Percentiles rank a stretch among this genome's conserved stretches.
Conservation (phyloP, 2,113 vertebrate genomes). For the Columba janthina region DNA sequence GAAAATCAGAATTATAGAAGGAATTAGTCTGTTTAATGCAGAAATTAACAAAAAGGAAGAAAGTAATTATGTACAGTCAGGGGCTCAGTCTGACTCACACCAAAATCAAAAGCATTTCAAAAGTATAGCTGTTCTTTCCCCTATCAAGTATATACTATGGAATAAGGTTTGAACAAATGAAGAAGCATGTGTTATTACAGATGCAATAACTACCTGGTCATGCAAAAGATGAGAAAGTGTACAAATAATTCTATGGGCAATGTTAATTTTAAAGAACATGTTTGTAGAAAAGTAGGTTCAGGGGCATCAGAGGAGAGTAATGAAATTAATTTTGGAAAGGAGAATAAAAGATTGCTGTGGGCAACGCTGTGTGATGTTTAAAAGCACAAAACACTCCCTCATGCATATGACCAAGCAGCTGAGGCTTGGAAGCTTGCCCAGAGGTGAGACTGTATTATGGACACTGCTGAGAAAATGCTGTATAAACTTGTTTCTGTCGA, state of each 20-base stretch:
- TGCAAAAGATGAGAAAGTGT: neutral
- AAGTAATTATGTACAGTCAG: neutral
- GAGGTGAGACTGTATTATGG: neutral
- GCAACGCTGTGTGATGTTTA: neutral
- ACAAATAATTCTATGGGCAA: neutral
- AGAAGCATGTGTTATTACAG: neutral
- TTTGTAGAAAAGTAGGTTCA: neutral
- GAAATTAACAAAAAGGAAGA: neutral
- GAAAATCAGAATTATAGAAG: neutral
- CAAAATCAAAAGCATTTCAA: neutral
- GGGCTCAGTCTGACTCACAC: neutral
- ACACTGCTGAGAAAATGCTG: neutral
- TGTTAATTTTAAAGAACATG: neutral
- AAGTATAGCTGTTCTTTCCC: neutral
- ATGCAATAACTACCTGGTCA: neutral
- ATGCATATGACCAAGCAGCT: neutral
- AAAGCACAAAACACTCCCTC: neutral
- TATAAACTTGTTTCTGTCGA: neutral
- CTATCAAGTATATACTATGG: neutral
- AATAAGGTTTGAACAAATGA: neutral
- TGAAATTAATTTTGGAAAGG: neutral
- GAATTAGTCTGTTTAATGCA: neutral
- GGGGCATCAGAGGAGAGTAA: neutral
- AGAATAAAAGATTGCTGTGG: neutral
- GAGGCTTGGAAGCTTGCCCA: neutral